These are phyloP conservation scores for Schizopygopsis malacanthus DNA, from an alignment of 2,797 vertebrate species.

Conservation along the genomic window DNA sequence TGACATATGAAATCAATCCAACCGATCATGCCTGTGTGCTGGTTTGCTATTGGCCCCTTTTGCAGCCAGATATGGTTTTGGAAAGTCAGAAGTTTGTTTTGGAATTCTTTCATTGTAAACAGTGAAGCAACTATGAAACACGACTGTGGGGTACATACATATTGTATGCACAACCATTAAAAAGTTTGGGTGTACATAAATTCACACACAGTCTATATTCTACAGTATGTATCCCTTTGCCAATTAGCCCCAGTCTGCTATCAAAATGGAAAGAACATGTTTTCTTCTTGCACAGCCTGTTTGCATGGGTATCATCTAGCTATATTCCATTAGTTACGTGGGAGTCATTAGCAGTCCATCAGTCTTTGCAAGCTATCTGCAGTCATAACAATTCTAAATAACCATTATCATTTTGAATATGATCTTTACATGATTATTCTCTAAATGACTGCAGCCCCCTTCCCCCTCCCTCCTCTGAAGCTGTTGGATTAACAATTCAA, in stretches of 20 bases:
- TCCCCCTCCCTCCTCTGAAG: neutral
- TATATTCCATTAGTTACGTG: constrained; percentile 11
- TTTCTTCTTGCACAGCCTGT: neutral
- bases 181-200: neutral
- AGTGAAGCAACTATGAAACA: neutral
- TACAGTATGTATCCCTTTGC: neutral
- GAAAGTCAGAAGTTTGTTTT: neutral
- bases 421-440: constrained; percentile 34
- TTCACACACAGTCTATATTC: neutral
- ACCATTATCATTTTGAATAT: constrained; percentile 38
- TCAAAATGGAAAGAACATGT: neutral
- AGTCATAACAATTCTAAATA: constrained; percentile 36
- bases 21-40: neutral
- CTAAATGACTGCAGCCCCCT: constrained; percentile 12
- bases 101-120: neutral
- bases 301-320: neutral
- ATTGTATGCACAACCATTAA: neutral
- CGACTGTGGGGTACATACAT: neutral
- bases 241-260: neutral
- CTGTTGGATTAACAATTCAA: constrained; percentile 50
- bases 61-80: neutral
- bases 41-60: neutral
- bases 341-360: constrained; percentile 38
- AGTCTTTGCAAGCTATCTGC: constrained; percentile 19
- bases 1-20: constrained; percentile 40